These are phyloP conservation scores for Zoroaster sp. DNA, from an alignment of 53 echinoderm and acorn worm genomes.

Conservation along the genomic window DNA sequence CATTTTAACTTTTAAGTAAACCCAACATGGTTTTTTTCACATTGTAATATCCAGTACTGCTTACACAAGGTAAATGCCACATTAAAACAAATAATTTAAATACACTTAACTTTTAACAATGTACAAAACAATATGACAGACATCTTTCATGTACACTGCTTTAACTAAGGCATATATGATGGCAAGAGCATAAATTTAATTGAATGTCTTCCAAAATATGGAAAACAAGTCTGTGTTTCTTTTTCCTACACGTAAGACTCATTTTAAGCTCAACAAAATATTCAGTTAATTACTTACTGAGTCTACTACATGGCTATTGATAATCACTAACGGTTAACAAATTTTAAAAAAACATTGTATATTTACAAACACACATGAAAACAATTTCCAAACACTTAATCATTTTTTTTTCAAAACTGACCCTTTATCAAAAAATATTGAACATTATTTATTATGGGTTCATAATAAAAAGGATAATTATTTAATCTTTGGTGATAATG, in stretches of 20 bases:
- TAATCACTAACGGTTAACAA: not conserved
- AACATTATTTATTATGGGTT: not conserved
- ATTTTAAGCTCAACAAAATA: not conserved
- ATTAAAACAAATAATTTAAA: not conserved
- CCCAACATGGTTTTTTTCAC: not conserved
- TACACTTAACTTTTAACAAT: not conserved
- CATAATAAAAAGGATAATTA: not conserved
- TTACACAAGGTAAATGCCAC: not conserved
- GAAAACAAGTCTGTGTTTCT: not conserved
- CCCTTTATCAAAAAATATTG: not conserved
- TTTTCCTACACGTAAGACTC: too few species aligned
- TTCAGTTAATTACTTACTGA: not conserved
- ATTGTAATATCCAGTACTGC: constrained; percentile 10
- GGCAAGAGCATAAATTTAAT: not conserved
- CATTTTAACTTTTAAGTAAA: not conserved
- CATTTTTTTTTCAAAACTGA: not conserved
- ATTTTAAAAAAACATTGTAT: not conserved
- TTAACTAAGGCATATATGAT: not conserved
- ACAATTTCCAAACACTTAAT: not conserved
- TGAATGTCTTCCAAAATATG: not conserved
- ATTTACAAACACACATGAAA: not conserved
- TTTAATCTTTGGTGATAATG: constrained; percentile 37
- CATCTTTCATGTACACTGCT: not conserved
- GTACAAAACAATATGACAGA: not conserved
- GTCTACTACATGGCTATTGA: not conserved